These are phyloP conservation scores for Cassiopea xamachana DNA, from an alignment of 30 jellyfish, hydroid and myxozoan species.

Conservation along the genomic window DNA sequence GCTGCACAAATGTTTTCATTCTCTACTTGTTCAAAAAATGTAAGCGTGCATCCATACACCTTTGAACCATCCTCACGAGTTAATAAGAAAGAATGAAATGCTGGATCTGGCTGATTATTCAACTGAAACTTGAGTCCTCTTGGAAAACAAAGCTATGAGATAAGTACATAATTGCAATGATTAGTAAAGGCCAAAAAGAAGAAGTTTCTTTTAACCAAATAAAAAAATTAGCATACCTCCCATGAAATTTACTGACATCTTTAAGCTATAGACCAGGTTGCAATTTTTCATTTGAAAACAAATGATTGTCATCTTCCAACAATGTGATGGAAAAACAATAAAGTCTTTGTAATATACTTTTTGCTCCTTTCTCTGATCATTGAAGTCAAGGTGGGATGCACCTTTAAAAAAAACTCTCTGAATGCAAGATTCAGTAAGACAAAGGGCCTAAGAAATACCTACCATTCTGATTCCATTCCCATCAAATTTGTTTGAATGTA, in stretches of 20 bases:
- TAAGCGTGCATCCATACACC: slow-evolving; percentile 87
- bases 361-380: too few species aligned
- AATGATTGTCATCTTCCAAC: too few species aligned
- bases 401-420: not conserved
- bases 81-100: slow-evolving; percentile 90
- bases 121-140: slow-evolving; percentile 83
- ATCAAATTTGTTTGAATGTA: slow-evolving; percentile 75
- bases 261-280: too few species aligned
- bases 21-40: slow-evolving; percentile 84
- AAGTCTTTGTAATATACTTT: too few species aligned
- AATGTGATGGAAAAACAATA: too few species aligned
- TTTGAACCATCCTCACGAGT: slow-evolving; percentile 97
- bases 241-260: too few species aligned
- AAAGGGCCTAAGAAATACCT: not conserved
- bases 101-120: slow-evolving; percentile 60
- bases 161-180: not conserved
- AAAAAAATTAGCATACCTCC: too few species aligned
- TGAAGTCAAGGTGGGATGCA: too few species aligned
- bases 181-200: not conserved
- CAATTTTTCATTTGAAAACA: too few species aligned
- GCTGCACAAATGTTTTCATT: slow-evolving; percentile 82
- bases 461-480: slow-evolving; percentile 94
- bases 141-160: slow-evolving; percentile 92
- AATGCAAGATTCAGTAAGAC: not conserved
- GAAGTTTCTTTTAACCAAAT: too few species aligned